Evolutionary conservation across 2,888 invertebrate species (phyloP).

Genomic region (Limnephilus marmoratus): DNA sequence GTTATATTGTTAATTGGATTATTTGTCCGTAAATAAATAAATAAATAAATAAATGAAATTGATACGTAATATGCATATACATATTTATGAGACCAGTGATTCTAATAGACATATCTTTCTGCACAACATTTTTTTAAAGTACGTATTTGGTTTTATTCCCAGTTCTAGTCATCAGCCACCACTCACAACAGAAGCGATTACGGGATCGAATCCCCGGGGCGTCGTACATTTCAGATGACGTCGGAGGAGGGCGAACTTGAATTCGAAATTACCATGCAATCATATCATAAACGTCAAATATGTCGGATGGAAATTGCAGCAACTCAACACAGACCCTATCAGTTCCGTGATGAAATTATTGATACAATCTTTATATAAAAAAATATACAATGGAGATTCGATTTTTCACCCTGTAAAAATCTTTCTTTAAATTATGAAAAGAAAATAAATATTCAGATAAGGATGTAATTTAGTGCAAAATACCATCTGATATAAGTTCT

Average conservation of each 20-base stretch:
- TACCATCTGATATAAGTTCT: neutral
- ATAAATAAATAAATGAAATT: too few species aligned
- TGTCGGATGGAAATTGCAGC: neutral
- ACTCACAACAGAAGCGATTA: constrained; percentile 54
- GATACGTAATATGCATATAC: too few species aligned
- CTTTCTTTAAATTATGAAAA: neutral
- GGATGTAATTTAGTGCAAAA: neutral
- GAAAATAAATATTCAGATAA: neutral
- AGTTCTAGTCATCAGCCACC: neutral
- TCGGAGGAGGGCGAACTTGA: constrained; percentile 45
- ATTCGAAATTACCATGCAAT: constrained; percentile 58
- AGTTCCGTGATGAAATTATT: neutral
- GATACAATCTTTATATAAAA: neutral
- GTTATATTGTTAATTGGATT: too few species aligned
- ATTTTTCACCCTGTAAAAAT: neutral
- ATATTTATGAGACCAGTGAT: neutral
- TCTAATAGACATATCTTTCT: neutral
- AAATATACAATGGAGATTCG: neutral
- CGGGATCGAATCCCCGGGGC: constrained; percentile 54
- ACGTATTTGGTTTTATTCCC: neutral
- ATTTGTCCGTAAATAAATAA: too few species aligned
- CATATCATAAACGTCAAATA: constrained; percentile 52
- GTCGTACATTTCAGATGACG: constrained; percentile 45
- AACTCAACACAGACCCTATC: neutral
- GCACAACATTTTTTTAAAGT: neutral